phyloP scores from a whole-genome alignment of 2,797 vertebrate genomes.

The Rhynchonycteris naso region DNA sequence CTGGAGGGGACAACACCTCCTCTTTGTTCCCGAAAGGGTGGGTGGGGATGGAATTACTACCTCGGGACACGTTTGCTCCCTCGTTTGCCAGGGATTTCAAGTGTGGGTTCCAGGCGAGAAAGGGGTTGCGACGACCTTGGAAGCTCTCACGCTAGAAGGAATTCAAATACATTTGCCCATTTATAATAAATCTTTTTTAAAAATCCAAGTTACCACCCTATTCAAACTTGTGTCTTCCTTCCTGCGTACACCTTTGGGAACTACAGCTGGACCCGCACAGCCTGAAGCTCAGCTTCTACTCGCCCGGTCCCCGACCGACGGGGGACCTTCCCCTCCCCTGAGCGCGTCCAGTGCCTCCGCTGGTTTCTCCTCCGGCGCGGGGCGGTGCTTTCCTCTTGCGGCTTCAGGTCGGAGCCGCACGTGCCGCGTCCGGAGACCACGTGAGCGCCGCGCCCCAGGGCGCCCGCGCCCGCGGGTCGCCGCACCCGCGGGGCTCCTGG shows the following conservation, averaged over 20 bases:
- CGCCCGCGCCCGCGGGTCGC: neutral
- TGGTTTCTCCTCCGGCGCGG: neutral
- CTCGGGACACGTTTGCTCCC: neutral
- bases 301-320: rapidly evolving
- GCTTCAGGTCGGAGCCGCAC: neutral
- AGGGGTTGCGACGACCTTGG: neutral
- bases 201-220: neutral
- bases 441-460: neutral
- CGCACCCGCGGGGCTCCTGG: neutral
- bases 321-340: neutral
- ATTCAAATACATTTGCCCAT: neutral
- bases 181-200: neutral
- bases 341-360: rapidly evolving
- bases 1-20: neutral
- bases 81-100: neutral
- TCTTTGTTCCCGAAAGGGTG: slow-evolving; percentile 3
- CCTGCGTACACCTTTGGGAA: neutral
- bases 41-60: neutral
- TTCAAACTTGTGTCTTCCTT: slow-evolving; percentile 9
- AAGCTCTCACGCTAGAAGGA: neutral
- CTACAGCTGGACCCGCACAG: neutral
- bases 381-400: neutral
- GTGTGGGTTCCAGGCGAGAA: neutral
- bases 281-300: neutral
- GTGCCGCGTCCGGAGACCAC: neutral